Evolutionary conservation across 2,888 invertebrate genomes (phyloP).

Genomic region (Himalopsyche japonica): DNA sequence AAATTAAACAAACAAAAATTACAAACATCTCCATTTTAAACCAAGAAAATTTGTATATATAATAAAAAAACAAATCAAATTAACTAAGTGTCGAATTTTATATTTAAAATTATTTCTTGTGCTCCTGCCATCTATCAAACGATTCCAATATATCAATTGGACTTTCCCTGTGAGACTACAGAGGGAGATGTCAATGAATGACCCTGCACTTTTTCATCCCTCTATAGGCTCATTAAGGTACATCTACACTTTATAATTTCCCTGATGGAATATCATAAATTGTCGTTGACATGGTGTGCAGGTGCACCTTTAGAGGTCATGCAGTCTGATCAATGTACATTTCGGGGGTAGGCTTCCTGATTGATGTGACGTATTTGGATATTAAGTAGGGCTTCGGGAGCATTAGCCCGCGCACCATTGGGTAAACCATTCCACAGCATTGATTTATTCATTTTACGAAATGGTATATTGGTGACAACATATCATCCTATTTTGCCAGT

Average conservation of each 20-base stretch:
- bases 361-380: constrained; percentile 20
- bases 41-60: too few species aligned
- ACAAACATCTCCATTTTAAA: too few species aligned
- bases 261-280: not conserved
- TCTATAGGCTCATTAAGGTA: not conserved
- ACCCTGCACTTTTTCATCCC: not conserved
- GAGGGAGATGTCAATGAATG: not conserved
- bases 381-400: constrained; percentile 14
- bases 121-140: too few species aligned
- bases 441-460: not conserved
- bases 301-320: not conserved
- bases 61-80: too few species aligned
- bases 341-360: constrained; percentile 3
- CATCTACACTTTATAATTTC: not conserved
- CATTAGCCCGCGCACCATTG: constrained; percentile 4
- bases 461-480: not conserved
- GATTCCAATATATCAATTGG: too few species aligned
- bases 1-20: too few species aligned
- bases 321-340: not conserved
- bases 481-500: too few species aligned
- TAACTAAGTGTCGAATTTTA: too few species aligned
- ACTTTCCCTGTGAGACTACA: too few species aligned
- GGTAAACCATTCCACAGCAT: not conserved
- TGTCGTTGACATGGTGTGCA: not conserved
- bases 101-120: too few species aligned